These are phyloP conservation scores for Prenolepis imparis DNA, from an alignment of 2,888 invertebrate genomes.

Conservation along the genomic window DNA sequence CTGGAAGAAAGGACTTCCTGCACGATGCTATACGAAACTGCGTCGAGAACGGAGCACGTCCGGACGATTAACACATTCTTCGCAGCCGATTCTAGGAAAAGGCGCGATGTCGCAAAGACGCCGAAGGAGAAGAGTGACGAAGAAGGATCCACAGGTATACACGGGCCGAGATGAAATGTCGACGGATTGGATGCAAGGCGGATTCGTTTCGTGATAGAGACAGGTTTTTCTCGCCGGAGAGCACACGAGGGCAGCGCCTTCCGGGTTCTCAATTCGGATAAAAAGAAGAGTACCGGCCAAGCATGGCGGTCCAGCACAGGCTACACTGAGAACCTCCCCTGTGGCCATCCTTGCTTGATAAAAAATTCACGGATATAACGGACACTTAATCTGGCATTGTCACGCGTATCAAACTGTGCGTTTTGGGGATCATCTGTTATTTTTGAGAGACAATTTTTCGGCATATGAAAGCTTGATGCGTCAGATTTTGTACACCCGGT, in stretches of 20 bases:
- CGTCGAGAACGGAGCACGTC: conserved; percentile 22
- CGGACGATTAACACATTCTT: background rate
- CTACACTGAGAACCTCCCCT: conserved; percentile 63
- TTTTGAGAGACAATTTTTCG: background rate
- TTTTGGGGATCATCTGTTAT: conserved; percentile 31
- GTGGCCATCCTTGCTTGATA: conserved; percentile 10
- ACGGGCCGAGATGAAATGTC: conserved; percentile 50
- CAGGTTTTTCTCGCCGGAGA: conserved; percentile 75
- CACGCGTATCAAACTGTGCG: background rate
- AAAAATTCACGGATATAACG: conserved; percentile 26
- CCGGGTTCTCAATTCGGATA: conserved; percentile 73
- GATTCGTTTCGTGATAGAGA: conserved; percentile 71
- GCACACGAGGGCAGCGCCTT: conserved; percentile 70
- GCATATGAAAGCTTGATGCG: background rate
- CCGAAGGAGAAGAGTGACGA: conserved; percentile 30
- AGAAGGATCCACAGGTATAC: conserved; percentile 50
- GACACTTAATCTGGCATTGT: background rate
- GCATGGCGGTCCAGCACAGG: background rate
- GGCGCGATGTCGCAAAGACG: background rate
- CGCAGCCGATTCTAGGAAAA: conserved; percentile 30
- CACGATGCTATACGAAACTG: conserved; percentile 14
- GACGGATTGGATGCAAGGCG: conserved; percentile 71
- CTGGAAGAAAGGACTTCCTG: conserved; percentile 56
- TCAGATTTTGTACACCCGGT: background rate
- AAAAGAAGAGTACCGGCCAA: conserved; percentile 33